Conservation (phyloP, 2,888 invertebrate species). For the Pocota personata region DNA sequence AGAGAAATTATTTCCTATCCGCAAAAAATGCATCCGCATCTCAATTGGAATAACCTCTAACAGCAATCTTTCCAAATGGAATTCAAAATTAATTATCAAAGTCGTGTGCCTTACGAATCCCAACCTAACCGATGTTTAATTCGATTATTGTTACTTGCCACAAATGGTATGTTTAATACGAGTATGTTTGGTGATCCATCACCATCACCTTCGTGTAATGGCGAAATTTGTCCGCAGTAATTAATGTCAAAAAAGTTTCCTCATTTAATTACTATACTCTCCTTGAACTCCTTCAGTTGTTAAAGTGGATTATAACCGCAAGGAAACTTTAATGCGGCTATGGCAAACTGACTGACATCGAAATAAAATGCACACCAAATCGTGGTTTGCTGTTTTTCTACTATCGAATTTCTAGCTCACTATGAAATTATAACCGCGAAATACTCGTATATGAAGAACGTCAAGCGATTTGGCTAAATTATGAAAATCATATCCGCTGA, state of each 20-base stretch:
- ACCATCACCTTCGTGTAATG: slow-evolving; percentile 26
- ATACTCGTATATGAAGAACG: not conserved
- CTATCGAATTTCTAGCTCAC: slow-evolving; percentile 45
- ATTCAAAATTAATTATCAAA: not conserved
- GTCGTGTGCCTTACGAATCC: not conserved
- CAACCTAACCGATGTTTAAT: not conserved
- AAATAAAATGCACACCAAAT: not conserved
- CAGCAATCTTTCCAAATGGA: not conserved
- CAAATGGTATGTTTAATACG: not conserved
- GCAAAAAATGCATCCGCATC: not conserved
- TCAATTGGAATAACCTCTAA: not conserved
- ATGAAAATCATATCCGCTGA: not conserved
- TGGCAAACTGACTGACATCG: not conserved
- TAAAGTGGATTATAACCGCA: slow-evolving; percentile 33
- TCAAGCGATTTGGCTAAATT: not conserved
- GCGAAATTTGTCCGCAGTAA: slow-evolving; percentile 24
- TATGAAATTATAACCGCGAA: slow-evolving; percentile 24
- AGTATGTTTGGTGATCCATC: slow-evolving; percentile 33
- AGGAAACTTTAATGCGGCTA: not conserved
- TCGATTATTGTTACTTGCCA: not conserved
- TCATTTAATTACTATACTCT: slow-evolving; percentile 15
- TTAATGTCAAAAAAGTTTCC: slow-evolving; percentile 28
- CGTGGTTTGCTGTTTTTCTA: slow-evolving; percentile 31
- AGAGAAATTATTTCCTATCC: not conserved
- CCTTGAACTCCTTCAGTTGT: slow-evolving; percentile 45